Conservation (phyloP, 2,797 vertebrate species). For the Mastacembelus armatus region DNA sequence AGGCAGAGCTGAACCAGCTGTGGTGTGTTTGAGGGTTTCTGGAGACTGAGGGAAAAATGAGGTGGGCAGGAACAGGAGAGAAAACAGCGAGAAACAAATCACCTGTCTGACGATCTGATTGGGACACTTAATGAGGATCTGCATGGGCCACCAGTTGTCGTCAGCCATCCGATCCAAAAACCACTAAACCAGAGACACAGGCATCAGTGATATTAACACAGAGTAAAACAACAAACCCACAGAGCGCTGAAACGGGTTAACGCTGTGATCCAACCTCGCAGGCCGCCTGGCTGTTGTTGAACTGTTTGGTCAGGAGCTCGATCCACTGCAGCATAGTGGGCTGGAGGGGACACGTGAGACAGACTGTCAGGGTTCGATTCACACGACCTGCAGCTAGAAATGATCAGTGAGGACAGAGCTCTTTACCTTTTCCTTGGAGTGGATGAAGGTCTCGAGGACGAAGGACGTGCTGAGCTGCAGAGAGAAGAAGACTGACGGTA, state of each 20-base stretch:
- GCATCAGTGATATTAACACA: too few relatives aligned
- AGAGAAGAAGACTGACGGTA: background rate
- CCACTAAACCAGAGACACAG: conserved; percentile 87
- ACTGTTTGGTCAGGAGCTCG: conserved; percentile 97
- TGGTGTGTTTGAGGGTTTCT: background rate
- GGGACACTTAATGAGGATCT: conserved; percentile 99
- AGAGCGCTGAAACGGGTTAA: background rate
- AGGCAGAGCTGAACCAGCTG: background rate
- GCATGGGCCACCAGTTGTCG: conserved; percentile 99
- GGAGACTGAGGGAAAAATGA: background rate
- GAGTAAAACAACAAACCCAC: background rate
- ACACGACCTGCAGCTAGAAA: too few relatives aligned
- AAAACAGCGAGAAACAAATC: conserved; percentile 1
- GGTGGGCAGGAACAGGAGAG: background rate
- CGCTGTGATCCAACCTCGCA: conserved; percentile 88
- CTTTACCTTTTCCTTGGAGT: conserved; percentile 98
- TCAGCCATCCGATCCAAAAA: conserved; percentile 99
- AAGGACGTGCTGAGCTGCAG: conserved; percentile 97
- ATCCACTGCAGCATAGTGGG: conserved; percentile 99
- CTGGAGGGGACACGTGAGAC: conserved; percentile 69
- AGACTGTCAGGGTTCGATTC: too few relatives aligned
- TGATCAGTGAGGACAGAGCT: background rate
- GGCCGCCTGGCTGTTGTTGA: conserved; percentile 99
- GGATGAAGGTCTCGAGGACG: conserved; percentile 98
- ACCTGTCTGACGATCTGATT: conserved; percentile 99